Evolutionary conservation across 2,888 invertebrate species (phyloP).

Genomic region (Saturnia japonica): DNA sequence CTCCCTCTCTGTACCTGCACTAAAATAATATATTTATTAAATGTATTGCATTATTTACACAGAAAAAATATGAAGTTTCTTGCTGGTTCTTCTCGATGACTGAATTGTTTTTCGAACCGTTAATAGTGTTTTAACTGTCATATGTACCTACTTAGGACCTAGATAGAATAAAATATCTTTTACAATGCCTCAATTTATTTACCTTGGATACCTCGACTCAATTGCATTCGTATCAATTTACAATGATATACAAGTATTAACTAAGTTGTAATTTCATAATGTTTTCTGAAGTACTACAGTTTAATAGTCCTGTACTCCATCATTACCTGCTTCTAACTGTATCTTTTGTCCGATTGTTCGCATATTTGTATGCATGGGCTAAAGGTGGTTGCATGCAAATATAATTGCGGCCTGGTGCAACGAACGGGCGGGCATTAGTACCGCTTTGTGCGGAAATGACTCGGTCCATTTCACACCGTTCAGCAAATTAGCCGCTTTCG

Average conservation of each 20-base stretch:
- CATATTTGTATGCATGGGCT: constrained; percentile 46
- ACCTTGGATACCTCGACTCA: too few relatives aligned
- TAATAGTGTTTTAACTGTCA: too few relatives aligned
- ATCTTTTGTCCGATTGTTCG: constrained; percentile 48
- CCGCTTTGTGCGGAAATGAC: constrained; percentile 72
- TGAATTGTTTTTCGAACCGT: too few relatives aligned
- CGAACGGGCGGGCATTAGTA: constrained; percentile 69
- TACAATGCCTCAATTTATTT: too few relatives aligned
- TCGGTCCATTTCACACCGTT: constrained; percentile 73
- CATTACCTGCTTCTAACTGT: constrained; percentile 38
- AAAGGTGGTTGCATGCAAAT: constrained; percentile 72
- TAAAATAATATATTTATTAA: too few relatives aligned
- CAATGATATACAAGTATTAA: too few relatives aligned
- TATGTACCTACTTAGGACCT: too few relatives aligned
- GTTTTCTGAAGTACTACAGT: constrained; percentile 13
- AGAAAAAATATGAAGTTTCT: too few relatives aligned
- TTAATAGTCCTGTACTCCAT: constrained; percentile 13
- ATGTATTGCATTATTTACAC: too few relatives aligned
- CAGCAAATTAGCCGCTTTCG: constrained; percentile 67
- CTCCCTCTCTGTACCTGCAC: not conserved
- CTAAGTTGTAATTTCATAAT: not conserved
- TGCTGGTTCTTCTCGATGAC: too few relatives aligned
- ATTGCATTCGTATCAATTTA: too few relatives aligned
- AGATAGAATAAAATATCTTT: too few relatives aligned
- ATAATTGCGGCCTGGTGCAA: constrained; percentile 69